Conservation (phyloP, 2,888 invertebrate genomes). For the Acleris holmiana region DNA sequence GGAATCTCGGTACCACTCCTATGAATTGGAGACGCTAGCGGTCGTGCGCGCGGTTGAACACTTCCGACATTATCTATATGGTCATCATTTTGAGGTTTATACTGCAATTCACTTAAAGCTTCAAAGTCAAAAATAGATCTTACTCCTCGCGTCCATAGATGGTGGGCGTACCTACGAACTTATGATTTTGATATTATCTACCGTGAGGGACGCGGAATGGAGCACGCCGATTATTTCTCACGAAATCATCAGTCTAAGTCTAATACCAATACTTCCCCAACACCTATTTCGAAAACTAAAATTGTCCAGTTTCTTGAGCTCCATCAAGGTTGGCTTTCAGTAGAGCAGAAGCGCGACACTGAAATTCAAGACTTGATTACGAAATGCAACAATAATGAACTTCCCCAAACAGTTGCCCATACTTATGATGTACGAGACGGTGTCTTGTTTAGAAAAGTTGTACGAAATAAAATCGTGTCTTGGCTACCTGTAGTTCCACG, state of each 20-base stretch:
- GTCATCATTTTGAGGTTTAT: slow-evolving; percentile 36
- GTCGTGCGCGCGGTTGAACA: slow-evolving; percentile 44
- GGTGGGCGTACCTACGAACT: slow-evolving; percentile 46
- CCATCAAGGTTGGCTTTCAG: slow-evolving; percentile 43
- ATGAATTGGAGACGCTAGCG: slow-evolving; percentile 42
- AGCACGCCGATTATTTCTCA: slow-evolving; percentile 45
- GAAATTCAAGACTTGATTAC: slow-evolving; percentile 42
- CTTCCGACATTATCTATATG: slow-evolving; percentile 41
- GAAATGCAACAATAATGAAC: slow-evolving; percentile 24
- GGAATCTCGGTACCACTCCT: slow-evolving; percentile 43
- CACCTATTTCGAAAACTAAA: not conserved
- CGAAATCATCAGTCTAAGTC: no score
- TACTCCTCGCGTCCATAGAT: slow-evolving; percentile 45
- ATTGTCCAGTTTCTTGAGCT: slow-evolving; percentile 41
- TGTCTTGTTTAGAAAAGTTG: slow-evolving; percentile 44
- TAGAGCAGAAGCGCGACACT: slow-evolving; percentile 46
- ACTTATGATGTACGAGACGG: slow-evolving; percentile 46
- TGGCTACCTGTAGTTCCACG: slow-evolving; percentile 38
- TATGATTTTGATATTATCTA: slow-evolving; percentile 45
- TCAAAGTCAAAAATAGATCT: slow-evolving; percentile 45
- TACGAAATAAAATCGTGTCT: slow-evolving; percentile 36
- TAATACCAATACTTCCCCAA: no score
- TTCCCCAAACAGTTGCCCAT: slow-evolving; percentile 15
- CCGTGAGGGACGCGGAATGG: slow-evolving; percentile 41
- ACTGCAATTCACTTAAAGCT: slow-evolving; percentile 30